phyloP scores from a whole-genome alignment of 2,888 invertebrate species.

The Schizaphis graminum region DNA sequence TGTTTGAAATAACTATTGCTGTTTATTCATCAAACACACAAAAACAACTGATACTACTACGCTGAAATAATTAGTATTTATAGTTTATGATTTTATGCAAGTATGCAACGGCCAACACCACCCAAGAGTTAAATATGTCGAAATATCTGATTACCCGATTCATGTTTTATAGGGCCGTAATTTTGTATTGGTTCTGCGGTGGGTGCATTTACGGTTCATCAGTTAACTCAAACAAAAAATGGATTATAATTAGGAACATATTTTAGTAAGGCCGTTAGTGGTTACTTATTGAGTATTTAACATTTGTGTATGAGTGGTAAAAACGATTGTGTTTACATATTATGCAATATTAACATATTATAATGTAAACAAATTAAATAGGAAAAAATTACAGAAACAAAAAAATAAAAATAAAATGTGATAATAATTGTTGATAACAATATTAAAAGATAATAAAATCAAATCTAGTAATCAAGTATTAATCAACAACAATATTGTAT shows the following conservation, averaged over 20 bases:
- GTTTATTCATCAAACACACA: neutral
- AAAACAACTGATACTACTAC: neutral
- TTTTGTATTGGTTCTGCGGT: slow-evolving; percentile 40
- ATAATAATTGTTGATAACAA: neutral
- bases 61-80: slow-evolving; percentile 15
- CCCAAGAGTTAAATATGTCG: slow-evolving; percentile 24
- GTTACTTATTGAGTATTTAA: slow-evolving; percentile 4
- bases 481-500: neutral
- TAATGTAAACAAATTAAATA: neutral
- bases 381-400: neutral
- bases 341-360: neutral
- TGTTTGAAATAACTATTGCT: neutral
- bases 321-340: neutral
- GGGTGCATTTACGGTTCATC: slow-evolving; percentile 45
- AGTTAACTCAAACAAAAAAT: neutral
- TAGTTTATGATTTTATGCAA: neutral
- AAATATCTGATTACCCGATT: neutral
- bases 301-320: neutral
- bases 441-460: neutral
- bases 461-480: neutral
- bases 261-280: slow-evolving; percentile 6
- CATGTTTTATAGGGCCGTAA: neutral
- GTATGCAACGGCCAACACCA: slow-evolving; percentile 15
- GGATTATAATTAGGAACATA: neutral
- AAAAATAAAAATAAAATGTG: neutral